These are phyloP conservation scores for Hippocampus barbouri DNA, from an alignment of 2,113 vertebrate species.

Conservation along the genomic window DNA sequence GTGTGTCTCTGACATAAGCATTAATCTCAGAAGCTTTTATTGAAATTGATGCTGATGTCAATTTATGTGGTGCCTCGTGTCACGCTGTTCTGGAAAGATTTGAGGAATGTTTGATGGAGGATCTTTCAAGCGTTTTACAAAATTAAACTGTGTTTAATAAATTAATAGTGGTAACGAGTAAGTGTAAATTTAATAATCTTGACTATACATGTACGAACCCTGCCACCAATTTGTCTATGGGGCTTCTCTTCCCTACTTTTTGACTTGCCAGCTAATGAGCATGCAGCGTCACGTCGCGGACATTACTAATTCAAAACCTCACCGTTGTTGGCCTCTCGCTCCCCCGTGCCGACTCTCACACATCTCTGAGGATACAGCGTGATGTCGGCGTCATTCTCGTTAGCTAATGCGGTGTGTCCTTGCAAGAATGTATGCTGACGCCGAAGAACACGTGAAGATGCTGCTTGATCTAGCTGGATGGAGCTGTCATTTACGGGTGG, in stretches of 20 bases:
- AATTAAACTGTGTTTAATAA: too few species aligned
- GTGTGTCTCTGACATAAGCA: too few species aligned
- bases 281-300: constrained; percentile 20
- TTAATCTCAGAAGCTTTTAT: too few species aligned
- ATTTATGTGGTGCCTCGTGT: too few species aligned
- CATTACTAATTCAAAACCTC: constrained; percentile 44
- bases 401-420: neutral
- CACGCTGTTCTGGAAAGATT: too few species aligned
- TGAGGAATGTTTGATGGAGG: too few species aligned
- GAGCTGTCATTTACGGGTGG: neutral
- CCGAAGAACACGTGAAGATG: constrained; percentile 3
- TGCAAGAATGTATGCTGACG: constrained; percentile 6
- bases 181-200: too few species aligned
- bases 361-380: constrained; percentile 14
- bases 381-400: neutral
- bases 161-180: too few species aligned
- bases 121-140: too few species aligned
- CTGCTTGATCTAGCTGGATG: neutral
- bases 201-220: neutral
- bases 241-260: constrained; percentile 28
- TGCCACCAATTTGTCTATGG: neutral
- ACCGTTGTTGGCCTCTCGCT: constrained; percentile 34
- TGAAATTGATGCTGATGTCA: too few species aligned
- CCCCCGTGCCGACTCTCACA: constrained; percentile 45
- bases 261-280: constrained; percentile 28